Evolutionary conservation across 1,140 invertebrate species (phyloP).

Genomic region (Eriosoma lanigerum): DNA sequence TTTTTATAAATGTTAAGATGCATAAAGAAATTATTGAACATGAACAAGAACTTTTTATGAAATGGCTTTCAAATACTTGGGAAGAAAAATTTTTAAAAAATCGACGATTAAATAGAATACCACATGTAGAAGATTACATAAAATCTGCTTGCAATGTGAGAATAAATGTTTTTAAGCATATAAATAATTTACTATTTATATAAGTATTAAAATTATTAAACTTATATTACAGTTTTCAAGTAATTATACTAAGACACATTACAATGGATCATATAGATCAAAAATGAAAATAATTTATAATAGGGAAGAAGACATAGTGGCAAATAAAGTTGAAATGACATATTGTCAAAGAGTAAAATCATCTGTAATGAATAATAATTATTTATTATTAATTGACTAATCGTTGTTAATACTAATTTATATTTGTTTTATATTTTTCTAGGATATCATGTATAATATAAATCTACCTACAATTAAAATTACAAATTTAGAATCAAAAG

Average conservation of each 20-base stretch:
- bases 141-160: constrained; percentile 29
- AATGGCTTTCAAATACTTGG: constrained; percentile 40
- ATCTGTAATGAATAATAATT: constrained; percentile 18
- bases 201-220: background rate
- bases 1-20: constrained; percentile 3
- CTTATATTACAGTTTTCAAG: constrained; percentile 8
- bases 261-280: constrained; percentile 21
- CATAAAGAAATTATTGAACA: constrained; percentile 20
- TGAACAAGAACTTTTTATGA: background rate
- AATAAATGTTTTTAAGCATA: background rate
- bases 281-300: constrained; percentile 36
- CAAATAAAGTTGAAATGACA: constrained; percentile 19
- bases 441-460: background rate
- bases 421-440: background rate
- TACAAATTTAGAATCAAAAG: background rate
- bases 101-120: background rate
- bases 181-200: background rate
- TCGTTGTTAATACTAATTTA: background rate
- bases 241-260: constrained; percentile 33
- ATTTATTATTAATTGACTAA: background rate
- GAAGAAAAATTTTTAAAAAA: constrained; percentile 41
- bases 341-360: background rate
- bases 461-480: constrained; percentile 10
- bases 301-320: background rate
- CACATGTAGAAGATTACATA: constrained; percentile 1